Evolutionary conservation across 64 coral and sea anemone genomes (phyloP).

Genomic region (Pocillopora verrucosa): DNA sequence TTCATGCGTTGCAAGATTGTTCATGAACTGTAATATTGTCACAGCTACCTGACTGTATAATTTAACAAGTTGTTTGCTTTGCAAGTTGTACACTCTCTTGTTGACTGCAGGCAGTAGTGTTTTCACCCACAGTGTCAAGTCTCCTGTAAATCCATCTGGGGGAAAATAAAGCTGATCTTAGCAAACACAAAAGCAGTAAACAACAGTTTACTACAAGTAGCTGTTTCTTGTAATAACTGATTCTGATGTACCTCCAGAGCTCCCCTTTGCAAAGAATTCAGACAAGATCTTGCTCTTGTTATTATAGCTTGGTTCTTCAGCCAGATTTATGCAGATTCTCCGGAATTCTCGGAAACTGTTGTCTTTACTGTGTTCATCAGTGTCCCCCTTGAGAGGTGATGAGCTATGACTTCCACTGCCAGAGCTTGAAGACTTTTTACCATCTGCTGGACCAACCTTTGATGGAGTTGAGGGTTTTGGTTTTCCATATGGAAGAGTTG

Average conservation of each 20-base stretch:
- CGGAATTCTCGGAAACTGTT: conserved; percentile 84
- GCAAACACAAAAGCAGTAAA: not conserved
- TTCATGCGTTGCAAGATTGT: not conserved
- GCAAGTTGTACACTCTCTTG: conserved; percentile 95
- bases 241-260: conserved; percentile 51
- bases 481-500: conserved; percentile 54
- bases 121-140: conserved; percentile 76
- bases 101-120: conserved; percentile 80
- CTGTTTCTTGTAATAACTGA: not conserved
- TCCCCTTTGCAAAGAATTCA: conserved; percentile 67
- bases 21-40: not conserved
- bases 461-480: conserved; percentile 32
- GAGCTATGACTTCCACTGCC: not conserved
- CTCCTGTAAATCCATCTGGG: conserved; percentile 66
- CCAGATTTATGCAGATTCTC: conserved; percentile 73
- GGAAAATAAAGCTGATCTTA: not conserved
- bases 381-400: conserved; percentile 7
- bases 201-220: not conserved
- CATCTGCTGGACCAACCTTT: not conserved
- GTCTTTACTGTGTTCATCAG: conserved; percentile 47
- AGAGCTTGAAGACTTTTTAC: not conserved
- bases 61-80: conserved; percentile 96
- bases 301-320: conserved; percentile 95
- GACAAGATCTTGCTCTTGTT: conserved; percentile 80
- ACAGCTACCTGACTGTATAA: conserved; percentile 91